Conservation (phyloP, 2,797 vertebrate species). For the Percopsis omiscomaycus region DNA sequence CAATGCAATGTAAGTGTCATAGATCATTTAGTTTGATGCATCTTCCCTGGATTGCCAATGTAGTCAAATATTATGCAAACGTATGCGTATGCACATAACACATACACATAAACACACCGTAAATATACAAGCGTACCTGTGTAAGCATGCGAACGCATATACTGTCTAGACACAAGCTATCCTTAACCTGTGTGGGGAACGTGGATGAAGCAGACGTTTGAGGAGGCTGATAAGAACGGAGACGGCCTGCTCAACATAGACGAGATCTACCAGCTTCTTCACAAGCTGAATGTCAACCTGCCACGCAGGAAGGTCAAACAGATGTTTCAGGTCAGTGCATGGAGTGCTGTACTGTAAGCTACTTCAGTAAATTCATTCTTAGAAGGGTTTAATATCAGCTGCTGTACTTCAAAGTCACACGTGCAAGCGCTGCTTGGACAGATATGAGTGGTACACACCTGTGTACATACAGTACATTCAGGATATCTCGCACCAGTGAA, state of each 20-base stretch:
- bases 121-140: neutral
- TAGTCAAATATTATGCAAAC: no score
- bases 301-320: slow-evolving; percentile 96
- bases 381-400: neutral
- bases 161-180: slow-evolving; percentile 21
- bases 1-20: no score
- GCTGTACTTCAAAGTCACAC: neutral
- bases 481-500: no score
- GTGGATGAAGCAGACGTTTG: slow-evolving; percentile 98
- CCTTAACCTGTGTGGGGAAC: slow-evolving; percentile 80
- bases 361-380: neutral
- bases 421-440: no score
- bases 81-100: neutral
- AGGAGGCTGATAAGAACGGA: slow-evolving; percentile 97
- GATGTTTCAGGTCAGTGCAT: slow-evolving; percentile 92
- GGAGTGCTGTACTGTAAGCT: neutral
- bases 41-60: no score
- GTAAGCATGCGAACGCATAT: neutral
- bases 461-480: no score
- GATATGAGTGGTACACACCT: no score
- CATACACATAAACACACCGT: neutral
- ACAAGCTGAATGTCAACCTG: slow-evolving; percentile 95
- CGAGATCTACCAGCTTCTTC: slow-evolving; percentile 96
- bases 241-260: slow-evolving; percentile 96
- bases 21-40: no score